Evolutionary conservation across 2,113 vertebrate species (phyloP).

Genomic region (Chaetops frenatus): DNA sequence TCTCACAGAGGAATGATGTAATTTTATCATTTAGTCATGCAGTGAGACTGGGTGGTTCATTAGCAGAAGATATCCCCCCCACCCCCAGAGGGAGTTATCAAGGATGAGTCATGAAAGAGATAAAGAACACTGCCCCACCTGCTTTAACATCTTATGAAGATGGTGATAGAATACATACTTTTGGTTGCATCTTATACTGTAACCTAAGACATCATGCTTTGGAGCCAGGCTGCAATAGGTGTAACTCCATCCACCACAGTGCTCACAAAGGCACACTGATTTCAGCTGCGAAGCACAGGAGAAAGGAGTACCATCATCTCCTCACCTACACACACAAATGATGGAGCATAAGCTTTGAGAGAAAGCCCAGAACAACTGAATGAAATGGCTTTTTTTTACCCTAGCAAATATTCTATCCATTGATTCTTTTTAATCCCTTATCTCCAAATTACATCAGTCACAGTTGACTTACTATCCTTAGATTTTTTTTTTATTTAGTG

Average conservation of each 20-base stretch:
- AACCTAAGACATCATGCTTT: neutral
- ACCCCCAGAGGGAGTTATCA: too few species aligned
- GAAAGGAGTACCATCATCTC: neutral
- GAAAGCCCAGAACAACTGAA: neutral
- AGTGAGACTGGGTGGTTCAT: too few species aligned
- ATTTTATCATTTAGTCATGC: neutral
- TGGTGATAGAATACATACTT: neutral
- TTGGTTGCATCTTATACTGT: neutral
- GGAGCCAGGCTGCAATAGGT: neutral
- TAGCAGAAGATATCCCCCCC: neutral
- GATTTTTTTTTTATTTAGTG: neutral
- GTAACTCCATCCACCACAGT: neutral
- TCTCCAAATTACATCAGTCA: neutral
- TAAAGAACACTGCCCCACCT: neutral
- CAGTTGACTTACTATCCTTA: neutral
- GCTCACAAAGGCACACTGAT: neutral
- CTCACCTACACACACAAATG: neutral
- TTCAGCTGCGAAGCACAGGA: neutral
- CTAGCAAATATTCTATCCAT: neutral
- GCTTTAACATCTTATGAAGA: neutral
- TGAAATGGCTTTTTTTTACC: neutral
- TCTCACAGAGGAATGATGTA: neutral
- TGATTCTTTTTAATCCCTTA: neutral
- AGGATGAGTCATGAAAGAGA: too few species aligned
- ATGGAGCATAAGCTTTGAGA: neutral